Evolutionary conservation across 2,888 invertebrate genomes (phyloP).

Genomic region (Craniophora ligustri): DNA sequence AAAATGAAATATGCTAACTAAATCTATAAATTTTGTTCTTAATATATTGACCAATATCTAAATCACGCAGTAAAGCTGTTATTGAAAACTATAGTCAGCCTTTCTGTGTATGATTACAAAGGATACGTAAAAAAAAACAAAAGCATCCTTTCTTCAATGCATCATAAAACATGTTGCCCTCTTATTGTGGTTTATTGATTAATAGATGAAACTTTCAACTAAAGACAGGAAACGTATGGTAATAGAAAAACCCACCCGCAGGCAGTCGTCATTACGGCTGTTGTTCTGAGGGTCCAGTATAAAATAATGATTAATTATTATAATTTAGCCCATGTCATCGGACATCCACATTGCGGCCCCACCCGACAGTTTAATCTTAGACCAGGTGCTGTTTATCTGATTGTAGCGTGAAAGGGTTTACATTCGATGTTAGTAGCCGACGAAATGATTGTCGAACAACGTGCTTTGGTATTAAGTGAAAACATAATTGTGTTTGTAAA

Average conservation of each 20-base stretch:
- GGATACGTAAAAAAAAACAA: slow-evolving; percentile 29
- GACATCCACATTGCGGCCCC: slow-evolving; percentile 55
- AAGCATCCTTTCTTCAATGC: slow-evolving; percentile 41
- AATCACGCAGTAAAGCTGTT: slow-evolving; percentile 1
- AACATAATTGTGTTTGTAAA: slow-evolving; percentile 47
- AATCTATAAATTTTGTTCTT: too few species aligned
- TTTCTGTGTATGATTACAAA: slow-evolving; percentile 30
- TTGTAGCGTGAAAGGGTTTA: slow-evolving; percentile 81
- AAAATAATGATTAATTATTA: slow-evolving; percentile 86
- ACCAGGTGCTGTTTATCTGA: slow-evolving; percentile 86
- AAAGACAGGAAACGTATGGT: slow-evolving; percentile 78
- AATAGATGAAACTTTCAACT: slow-evolving; percentile 66
- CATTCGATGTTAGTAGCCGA: slow-evolving; percentile 63
- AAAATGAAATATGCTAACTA: too few species aligned
- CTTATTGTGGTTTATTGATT: slow-evolving; percentile 75
- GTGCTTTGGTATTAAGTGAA: slow-evolving; percentile 43
- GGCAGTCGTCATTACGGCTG: slow-evolving; percentile 77
- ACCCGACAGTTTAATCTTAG: slow-evolving; percentile 77
- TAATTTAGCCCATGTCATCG: slow-evolving; percentile 85
- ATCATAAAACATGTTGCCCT: slow-evolving; percentile 61
- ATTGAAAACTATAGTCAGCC: slow-evolving; percentile 16
- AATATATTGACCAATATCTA: slow-evolving; percentile 7
- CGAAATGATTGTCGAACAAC: slow-evolving; percentile 34
- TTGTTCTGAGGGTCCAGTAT: slow-evolving; percentile 74
- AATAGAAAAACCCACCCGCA: slow-evolving; percentile 76